Evolutionary conservation across 2,797 vertebrate species (phyloP), one percentile per base, ranked within the genome.

Genomic region (Rhinichthys osculus): DNA sequence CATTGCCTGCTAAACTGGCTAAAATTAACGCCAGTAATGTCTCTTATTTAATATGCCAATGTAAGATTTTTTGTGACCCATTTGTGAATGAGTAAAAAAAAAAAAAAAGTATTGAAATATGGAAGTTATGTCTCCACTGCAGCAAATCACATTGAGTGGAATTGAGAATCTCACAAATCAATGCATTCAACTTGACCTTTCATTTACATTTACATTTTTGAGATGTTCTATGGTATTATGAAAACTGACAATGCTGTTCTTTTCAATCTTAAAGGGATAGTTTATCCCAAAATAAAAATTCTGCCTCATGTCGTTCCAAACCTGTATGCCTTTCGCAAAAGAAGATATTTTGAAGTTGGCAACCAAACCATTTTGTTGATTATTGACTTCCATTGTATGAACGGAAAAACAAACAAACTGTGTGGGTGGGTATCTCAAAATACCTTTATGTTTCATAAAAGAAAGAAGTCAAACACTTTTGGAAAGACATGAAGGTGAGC

Each of bases 1-100:
- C 42, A 30, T 52, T 27, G 64, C 50, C 44, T 81, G 83, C 73
- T 74, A 84, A 69, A 79, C 64, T 9, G 73, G 38, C 57, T 73
- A 14, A 23, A 79, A 69, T 47, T 27, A 27, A 83, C 35, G 66
- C 11, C 21, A 84, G 67, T 57, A 81, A 80, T 42, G 57, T n/a
- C n/a, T 44, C 7, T 44, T 44, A 66, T 84, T 77, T 70, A 80
- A 71, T 38, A 14, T 3, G 40, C 19, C 19, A 47, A n/a, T 74
- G 77, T 66, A 27, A 76, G 35, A 16, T 2, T 57, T 54, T 30
- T 5, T 69, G 33, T 78, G 59, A 27, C 30, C 4, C 10, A 30
- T 59, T 59, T 70, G 27, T 54, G 52, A 66, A 73, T n/a, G 30
- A 50, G 19, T 8, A 50, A 38, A 27, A 47, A 33, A 3, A 47